These are phyloP conservation scores for Nothoprocta pentlandii DNA, from an alignment of 2,113 vertebrate species.

Conservation along the genomic window DNA sequence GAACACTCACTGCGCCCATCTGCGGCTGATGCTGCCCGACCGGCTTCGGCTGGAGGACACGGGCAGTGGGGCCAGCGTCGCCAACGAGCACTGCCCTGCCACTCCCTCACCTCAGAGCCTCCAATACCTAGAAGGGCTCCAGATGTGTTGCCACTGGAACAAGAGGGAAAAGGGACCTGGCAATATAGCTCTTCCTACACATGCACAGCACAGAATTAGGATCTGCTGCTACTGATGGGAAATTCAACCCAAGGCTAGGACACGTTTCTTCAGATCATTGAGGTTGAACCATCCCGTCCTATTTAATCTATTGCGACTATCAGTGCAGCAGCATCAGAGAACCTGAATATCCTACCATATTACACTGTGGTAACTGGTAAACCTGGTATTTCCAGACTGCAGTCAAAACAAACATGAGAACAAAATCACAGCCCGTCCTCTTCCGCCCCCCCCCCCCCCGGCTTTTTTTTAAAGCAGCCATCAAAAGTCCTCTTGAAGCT, in stretches of 20 bases:
- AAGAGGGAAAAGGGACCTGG: not conserved
- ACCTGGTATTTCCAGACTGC: slow-evolving; percentile 60
- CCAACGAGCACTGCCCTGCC: not conserved
- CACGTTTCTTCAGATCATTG: fast-evolving
- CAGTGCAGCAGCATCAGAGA: not conserved
- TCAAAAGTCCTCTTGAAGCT: slow-evolving; percentile 59
- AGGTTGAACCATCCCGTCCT: not conserved
- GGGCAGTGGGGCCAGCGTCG: fast-evolving
- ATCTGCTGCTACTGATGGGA: not conserved
- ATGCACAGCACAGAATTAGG: fast-evolving
- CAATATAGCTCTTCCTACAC: not conserved
- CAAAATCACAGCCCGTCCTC: not conserved
- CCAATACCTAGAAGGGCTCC: not conserved
- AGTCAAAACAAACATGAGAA: slow-evolving; percentile 57
- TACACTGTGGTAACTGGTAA: slow-evolving; percentile 42
- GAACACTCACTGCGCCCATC: not conserved
- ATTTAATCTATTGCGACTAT: slow-evolving; percentile 1
- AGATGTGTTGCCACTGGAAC: not conserved
- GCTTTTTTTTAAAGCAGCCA: not conserved
- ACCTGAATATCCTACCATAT: slow-evolving; percentile 51
- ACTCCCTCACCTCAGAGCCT: not conserved
- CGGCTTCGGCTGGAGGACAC: not conserved
- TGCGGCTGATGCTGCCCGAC: fast-evolving
- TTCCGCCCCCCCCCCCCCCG: too few species aligned
- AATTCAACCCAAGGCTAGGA: not conserved